A percentile compares a stretch with the other conserved stretches of the same genome.
phyloP scores from a whole-genome alignment of 2,888 invertebrate species.

The Antheraea yamamai region DNA sequence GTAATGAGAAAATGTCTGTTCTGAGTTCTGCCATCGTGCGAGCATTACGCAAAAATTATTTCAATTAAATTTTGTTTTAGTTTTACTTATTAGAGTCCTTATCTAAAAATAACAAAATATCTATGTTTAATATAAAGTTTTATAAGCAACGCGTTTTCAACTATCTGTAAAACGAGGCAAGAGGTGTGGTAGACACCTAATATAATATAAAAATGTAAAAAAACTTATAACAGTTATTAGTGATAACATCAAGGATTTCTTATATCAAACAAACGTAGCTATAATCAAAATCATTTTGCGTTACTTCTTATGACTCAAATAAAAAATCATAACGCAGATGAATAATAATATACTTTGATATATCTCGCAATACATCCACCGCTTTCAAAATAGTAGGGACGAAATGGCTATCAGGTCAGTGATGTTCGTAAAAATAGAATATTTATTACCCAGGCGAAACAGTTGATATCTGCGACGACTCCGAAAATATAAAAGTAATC shows the following conservation, averaged over 20 bases:
- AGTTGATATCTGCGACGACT: conserved; percentile 12
- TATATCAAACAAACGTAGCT: not conserved
- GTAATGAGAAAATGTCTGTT: too few species aligned
- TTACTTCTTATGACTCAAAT: conserved; percentile 1
- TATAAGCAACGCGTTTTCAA: too few species aligned
- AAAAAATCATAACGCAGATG: not conserved
- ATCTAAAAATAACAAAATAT: too few species aligned
- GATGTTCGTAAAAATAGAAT: conserved; percentile 32
- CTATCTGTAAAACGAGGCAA: too few species aligned
- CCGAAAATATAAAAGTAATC: conserved; percentile 21
- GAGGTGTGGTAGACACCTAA: too few species aligned
- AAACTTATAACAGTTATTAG: not conserved
- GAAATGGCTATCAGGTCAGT: conserved; percentile 31
- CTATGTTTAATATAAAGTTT: too few species aligned
- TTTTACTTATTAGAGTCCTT: too few species aligned
- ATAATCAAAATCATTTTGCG: not conserved
- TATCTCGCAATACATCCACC: not conserved
- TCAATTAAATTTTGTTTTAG: too few species aligned
- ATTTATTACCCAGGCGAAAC: conserved; percentile 24
- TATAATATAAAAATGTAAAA: too few species aligned
- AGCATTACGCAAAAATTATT: too few species aligned
- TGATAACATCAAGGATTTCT: not conserved
- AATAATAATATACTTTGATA: not conserved
- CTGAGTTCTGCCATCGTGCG: too few species aligned
- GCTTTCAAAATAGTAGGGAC: conserved; percentile 25